Evolutionary conservation across 2,888 invertebrate species (phyloP).

Genomic region (Drepanosiphum platanoidis): DNA sequence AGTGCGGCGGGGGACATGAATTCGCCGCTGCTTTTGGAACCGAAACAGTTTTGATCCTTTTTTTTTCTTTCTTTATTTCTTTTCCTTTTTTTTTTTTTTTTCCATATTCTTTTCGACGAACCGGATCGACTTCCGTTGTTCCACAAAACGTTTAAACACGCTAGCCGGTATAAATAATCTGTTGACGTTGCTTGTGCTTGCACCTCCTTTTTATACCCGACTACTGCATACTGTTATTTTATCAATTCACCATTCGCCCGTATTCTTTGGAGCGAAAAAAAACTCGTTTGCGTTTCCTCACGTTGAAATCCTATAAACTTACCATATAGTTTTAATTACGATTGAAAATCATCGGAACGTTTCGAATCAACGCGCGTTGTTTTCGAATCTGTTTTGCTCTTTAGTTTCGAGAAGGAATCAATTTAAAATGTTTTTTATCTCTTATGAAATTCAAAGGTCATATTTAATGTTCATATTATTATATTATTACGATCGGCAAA

Average conservation of each 20-base stretch:
- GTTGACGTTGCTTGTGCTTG: not conserved
- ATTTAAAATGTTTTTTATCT: not conserved
- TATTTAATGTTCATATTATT: not conserved
- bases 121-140: slow-evolving; percentile 1
- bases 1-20: not conserved
- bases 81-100: too few species aligned
- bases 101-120: too few species aligned
- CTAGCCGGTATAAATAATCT: not conserved
- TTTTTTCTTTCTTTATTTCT: too few species aligned
- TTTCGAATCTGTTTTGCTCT: not conserved
- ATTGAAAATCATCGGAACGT: not conserved
- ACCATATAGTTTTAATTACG: not conserved
- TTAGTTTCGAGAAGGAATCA: not conserved
- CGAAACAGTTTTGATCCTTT: slow-evolving; percentile 20
- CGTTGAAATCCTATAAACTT: not conserved
- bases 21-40: not conserved
- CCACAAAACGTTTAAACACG: not conserved
- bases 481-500: not conserved
- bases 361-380: too few species aligned
- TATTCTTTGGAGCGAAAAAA: not conserved
- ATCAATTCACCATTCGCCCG: not conserved
- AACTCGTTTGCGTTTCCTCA: not conserved
- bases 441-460: not conserved
- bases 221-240: not conserved
- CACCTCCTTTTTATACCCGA: not conserved